These are phyloP conservation scores for Augiades crinisus DNA, from an alignment of 2,888 invertebrate species.

Conservation along the genomic window DNA sequence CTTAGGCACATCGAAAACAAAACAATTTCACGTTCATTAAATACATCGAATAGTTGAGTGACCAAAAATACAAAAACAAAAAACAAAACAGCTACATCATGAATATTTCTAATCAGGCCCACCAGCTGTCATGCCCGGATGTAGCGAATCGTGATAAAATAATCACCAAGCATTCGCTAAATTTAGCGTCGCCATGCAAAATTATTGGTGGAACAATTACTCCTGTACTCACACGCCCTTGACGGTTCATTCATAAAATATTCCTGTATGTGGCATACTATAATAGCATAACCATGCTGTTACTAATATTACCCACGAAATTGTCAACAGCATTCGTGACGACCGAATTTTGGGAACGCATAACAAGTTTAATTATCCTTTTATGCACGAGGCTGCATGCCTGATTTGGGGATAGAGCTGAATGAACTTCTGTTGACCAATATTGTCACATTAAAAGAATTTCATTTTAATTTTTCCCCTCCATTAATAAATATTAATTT, in stretches of 20 bases:
- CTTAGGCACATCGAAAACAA: too few species aligned
- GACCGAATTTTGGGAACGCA: too few species aligned
- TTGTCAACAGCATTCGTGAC: background rate
- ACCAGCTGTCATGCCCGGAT: slow-evolving; percentile 1
- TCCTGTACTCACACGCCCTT: slow-evolving; percentile 9
- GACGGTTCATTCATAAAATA: slow-evolving; percentile 11
- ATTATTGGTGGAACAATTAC: slow-evolving; percentile 20
- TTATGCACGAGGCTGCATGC: too few species aligned
- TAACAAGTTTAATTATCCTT: too few species aligned
- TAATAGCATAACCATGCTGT: background rate
- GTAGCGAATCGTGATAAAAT: slow-evolving; percentile 21
- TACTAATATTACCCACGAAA: background rate
- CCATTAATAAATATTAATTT: too few species aligned
- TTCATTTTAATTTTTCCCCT: too few species aligned
- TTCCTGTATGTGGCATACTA: too few species aligned
- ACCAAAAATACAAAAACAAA: too few species aligned
- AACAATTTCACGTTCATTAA: background rate
- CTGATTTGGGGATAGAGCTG: too few species aligned
- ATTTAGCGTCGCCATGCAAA: slow-evolving; percentile 29
- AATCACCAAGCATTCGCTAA: slow-evolving; percentile 24
- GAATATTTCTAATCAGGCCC: background rate
- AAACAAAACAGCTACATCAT: background rate
- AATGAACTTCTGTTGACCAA: too few species aligned
- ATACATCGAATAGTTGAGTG: background rate
- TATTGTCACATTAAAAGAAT: too few species aligned